Evolutionary conservation across 2,113 vertebrate species (phyloP), one percentile per base, ranked within the genome.

Genomic region (Saimiri boliviensis): DNA sequence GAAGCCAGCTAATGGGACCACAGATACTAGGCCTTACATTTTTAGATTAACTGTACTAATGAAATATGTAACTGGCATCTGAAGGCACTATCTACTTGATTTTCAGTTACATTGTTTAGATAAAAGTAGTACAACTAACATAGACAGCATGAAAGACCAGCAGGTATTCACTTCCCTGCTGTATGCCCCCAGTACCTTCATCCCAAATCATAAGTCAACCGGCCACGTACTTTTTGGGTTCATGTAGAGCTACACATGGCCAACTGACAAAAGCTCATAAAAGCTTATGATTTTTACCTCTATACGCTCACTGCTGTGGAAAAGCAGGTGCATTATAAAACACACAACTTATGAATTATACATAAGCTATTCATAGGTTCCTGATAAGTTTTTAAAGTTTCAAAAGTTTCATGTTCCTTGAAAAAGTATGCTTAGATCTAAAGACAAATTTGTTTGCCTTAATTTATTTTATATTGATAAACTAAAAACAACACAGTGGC

Each of bases 111-210:
- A 45, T 90, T 86, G 89, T 40, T 84, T 93, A 92, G 71, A 88
- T 56, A 85, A 81, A 96, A 96, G 63, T 68, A 93, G 76, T 54
- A 95, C 93, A 90, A 96, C 2, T 74, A 92, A 89, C 47, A 88
- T 4, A 82, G 45, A 25, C 40, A 97, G n/a, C 2, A 52, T 60
- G 32, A 96, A 93, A 94, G 25, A 86, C 63, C 40, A 86, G n/a
- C 32, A 89, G 68, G 20, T 42, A 37, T 96, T 93, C 23, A 89
- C 68, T 73, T 92, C 54, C 19, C 17, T 66, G 85, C 52, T 89
- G 8, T 52, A 25, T 63, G 89, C 8, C 1, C 21, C 21, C 1
- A 81, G 49, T 76, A 17, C 19, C 79, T 60, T 95, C 45, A 85
- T 37, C 27, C 20, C 73, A 97, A 89, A 88, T 58, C 35, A n/a